Conservation (phyloP, 1,140 invertebrate species). For the Eupeodes corollae region DNA sequence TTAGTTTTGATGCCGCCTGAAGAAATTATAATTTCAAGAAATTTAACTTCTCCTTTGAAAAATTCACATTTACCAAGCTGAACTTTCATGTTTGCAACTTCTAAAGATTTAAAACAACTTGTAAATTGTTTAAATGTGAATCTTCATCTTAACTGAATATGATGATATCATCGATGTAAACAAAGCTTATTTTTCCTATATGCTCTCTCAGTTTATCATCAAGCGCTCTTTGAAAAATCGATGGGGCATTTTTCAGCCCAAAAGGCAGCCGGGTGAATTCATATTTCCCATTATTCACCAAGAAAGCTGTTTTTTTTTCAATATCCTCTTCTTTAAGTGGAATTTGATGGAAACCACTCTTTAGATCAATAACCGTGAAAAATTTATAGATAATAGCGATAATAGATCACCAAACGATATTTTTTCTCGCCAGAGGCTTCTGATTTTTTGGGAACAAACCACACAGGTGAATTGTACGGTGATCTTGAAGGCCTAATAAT, state of each 20-base stretch:
- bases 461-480: conserved; percentile 6
- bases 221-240: conserved; percentile 39
- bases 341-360: conserved; percentile 41
- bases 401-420: conserved; percentile 25
- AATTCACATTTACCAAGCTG: conserved; percentile 26
- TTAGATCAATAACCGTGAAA: conserved; percentile 39
- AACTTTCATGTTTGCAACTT: conserved; percentile 25
- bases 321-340: conserved; percentile 17
- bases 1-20: conserved; percentile 20
- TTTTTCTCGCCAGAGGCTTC: conserved; percentile 24
- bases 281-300: conserved; percentile 24
- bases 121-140: conserved; percentile 25
- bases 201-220: conserved; percentile 25
- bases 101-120: conserved; percentile 24
- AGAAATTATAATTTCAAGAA: conserved; percentile 21
- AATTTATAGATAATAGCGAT: too few species aligned
- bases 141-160: conserved; percentile 29
- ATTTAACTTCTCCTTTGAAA: conserved; percentile 20
- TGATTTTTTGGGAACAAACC: conserved; percentile 3
- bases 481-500: conserved; percentile 19
- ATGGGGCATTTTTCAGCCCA: conserved; percentile 35
- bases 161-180: conserved; percentile 39
- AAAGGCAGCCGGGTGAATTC: conserved; percentile 37
- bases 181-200: conserved; percentile 21
- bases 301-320: conserved; percentile 42